Evolutionary conservation across 2,797 vertebrate genomes (phyloP).

Genomic region (Benthosema pterotum): DNA sequence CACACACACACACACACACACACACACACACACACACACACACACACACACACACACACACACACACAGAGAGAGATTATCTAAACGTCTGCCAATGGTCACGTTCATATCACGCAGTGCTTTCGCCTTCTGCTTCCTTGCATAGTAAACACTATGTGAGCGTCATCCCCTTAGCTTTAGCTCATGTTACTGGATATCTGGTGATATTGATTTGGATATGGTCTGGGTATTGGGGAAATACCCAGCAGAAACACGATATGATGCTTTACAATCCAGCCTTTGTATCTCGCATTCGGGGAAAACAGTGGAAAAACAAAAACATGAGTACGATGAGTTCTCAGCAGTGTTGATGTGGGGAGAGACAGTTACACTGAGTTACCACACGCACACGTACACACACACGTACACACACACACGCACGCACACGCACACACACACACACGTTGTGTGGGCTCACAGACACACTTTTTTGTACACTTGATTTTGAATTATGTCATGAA

Average conservation of each 20-base stretch:
- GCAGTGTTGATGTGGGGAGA: neutral
- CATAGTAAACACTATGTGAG: too few species aligned
- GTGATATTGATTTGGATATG: neutral
- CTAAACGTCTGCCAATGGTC: too few species aligned
- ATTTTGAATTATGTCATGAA: too few species aligned
- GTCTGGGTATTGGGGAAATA: neutral
- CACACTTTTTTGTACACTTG: neutral
- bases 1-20: neutral
- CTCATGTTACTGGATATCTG: neutral
- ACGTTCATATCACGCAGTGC: too few species aligned
- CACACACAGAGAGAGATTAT: neutral
- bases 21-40: neutral
- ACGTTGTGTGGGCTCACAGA: neutral
- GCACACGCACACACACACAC: neutral
- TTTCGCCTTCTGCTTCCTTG: too few species aligned
- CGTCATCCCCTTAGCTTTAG: too few species aligned
- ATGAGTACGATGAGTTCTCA: neutral
- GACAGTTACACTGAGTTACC: neutral
- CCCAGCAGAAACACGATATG: neutral
- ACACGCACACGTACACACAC: neutral
- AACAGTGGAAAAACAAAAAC: constrained; percentile 1
- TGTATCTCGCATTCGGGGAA: neutral
- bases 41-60: neutral
- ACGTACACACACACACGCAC: too few species aligned
- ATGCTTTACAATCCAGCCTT: neutral